Base-by-base conservation (phyloP, 2,113 vertebrate genomes). In the Miniopterus natalensis region DNA sequence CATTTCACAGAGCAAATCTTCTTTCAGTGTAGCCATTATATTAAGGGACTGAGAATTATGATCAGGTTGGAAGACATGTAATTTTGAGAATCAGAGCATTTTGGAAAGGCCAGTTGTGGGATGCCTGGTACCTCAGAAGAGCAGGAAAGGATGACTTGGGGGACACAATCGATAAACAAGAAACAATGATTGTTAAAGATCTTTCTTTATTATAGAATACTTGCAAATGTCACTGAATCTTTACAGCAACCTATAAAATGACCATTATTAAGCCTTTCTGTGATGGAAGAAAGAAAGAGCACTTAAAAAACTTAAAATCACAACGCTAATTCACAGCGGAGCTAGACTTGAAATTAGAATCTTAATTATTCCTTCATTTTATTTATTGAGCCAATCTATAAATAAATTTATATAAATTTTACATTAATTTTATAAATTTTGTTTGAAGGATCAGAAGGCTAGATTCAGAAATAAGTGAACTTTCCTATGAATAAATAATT, bases 281-380 rank as follows among this genome's bases (percentile, higher is more conserved):
- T 23, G 74, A 1, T 1, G 42, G 9, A 83, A 75, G 40, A 87
- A 11, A 73, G 40, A 61, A 89, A 63, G 12, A 84, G 14, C 13
- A 71, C 7, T 63, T 92, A 57, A 63, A 49, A 71, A 59, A 85
- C 36, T 77, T 86, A 74, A 78, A 59, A 21, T 36, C 13, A 36
- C 36, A 36, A 29, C 31, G 61, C 61, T 63, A 31, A 51, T 79
- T 31, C n/a, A 71, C 70, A 20, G 23, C 31, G 70, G 42, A 77
- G 31, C 45, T 53, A 84, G 61, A 73, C 15, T 49, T 75, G 27
- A 87, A 75, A 85, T 93, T 23, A 85, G n/a, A 92, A 81, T 10
- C 31, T 92, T 42, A 91, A 49, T 61, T 73, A 79, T 47, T 75
- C 13, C 57, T 83, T 83, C 12, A 92, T 40, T 93, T 73, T 21